Conservation (phyloP, 1,140 invertebrate species). For the Acyrthosiphon pisum region DNA sequence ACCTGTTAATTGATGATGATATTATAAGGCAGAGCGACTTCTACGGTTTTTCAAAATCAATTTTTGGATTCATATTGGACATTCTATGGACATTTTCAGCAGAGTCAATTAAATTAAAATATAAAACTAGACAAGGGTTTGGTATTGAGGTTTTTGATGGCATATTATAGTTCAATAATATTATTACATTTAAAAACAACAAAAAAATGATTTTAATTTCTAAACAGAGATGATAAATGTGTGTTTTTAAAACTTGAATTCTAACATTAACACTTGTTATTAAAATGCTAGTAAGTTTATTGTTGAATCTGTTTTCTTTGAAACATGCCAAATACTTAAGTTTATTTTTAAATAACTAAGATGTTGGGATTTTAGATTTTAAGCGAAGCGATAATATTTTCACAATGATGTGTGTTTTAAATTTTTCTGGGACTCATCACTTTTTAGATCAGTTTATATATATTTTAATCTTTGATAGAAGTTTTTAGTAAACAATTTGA, state of each 20-base stretch:
- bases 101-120: not conserved
- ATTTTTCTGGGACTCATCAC: not conserved
- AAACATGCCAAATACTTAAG: not conserved
- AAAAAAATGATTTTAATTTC: not conserved
- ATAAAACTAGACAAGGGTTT: not conserved
- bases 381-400: not conserved
- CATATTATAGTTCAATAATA: not conserved
- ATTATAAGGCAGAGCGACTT: not conserved
- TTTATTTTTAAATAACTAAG: not conserved
- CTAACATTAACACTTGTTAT: not conserved
- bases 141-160: not conserved
- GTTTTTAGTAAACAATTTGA: not conserved
- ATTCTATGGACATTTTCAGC: not conserved
- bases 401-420: not conserved
- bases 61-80: not conserved
- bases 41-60: not conserved
- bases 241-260: not conserved
- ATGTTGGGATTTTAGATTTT: not conserved
- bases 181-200: not conserved
- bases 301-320: not conserved
- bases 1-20: not conserved
- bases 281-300: not conserved
- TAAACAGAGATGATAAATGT: not conserved
- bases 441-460: not conserved
- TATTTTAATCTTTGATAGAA: not conserved